phyloP scores from a whole-genome alignment of 1,140 invertebrate species.

The Aphelinus certus region DNA sequence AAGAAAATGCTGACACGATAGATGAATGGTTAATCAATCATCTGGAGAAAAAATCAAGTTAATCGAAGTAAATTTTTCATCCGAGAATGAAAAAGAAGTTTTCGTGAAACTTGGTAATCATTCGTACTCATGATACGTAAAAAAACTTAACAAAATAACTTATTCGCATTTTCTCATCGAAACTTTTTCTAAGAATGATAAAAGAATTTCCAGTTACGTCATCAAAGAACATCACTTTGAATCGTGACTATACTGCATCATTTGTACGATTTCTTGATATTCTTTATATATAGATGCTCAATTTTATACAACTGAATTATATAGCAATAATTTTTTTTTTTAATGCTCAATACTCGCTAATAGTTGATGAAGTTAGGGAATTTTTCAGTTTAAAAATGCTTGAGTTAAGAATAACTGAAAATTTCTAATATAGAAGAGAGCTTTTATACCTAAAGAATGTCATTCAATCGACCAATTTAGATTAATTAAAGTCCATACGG shows the following conservation, averaged over 20 bases:
- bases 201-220: neutral
- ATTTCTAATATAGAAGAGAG: neutral
- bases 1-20: constrained; percentile 71
- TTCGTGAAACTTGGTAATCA: neutral
- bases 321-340: neutral
- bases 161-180: constrained; percentile 18
- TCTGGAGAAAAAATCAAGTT: constrained; percentile 36
- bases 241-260: neutral
- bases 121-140: constrained; percentile 21
- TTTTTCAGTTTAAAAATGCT: no score
- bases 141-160: constrained; percentile 13
- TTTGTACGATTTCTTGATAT: neutral
- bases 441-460: neutral
- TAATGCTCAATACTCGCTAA: no score
- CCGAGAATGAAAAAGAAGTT: constrained; percentile 16
- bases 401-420: no score
- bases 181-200: constrained; percentile 20
- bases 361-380: no score
- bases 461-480: constrained; percentile 2
- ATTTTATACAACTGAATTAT: no score
- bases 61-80: constrained; percentile 24
- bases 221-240: neutral
- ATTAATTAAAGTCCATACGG: neutral
- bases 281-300: neutral
- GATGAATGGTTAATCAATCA: constrained; percentile 69